phyloP scores from a whole-genome alignment of 2,888 invertebrate genomes.

The Ichneumoninae sp. region DNA sequence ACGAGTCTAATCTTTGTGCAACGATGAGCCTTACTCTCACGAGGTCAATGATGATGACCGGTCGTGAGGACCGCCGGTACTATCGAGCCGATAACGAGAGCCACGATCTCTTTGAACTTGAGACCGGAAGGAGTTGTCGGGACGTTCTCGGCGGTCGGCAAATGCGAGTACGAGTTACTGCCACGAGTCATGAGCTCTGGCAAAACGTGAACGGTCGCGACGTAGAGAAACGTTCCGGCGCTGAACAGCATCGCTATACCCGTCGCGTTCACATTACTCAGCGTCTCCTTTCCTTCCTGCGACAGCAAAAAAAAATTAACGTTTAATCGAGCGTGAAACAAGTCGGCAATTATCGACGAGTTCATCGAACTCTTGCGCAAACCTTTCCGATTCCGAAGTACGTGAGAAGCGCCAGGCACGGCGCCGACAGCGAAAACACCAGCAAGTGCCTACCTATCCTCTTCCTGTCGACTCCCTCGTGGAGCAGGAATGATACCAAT shows the following conservation, averaged over 20 bases:
- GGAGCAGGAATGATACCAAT: conserved; percentile 97
- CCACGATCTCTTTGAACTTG: conserved; percentile 91
- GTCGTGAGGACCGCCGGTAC: conserved; percentile 95
- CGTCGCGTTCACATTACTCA: conserved; percentile 96
- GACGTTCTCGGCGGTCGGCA: conserved; percentile 82
- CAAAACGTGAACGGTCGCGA: conserved; percentile 98
- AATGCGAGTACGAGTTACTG: conserved; percentile 83
- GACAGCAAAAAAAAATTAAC: conserved; percentile 6
- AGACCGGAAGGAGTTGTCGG: conserved; percentile 86
- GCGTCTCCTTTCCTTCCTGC: conserved; percentile 95
- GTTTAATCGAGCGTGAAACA: conserved; percentile 39
- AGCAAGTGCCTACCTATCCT: conserved; percentile 95
- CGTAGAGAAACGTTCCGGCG: conserved; percentile 99
- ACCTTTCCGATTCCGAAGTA: conserved; percentile 95
- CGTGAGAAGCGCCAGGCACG: conserved; percentile 94
- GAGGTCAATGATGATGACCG: conserved; percentile 91
- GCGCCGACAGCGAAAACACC: conserved; percentile 97
- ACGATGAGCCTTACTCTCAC: not conserved
- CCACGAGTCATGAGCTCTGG: conserved; percentile 93
- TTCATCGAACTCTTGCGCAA: conserved; percentile 58
- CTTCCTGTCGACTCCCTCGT: conserved; percentile 96
- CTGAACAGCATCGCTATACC: conserved; percentile 99
- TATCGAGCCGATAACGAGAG: conserved; percentile 94
- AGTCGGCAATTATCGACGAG: not conserved
- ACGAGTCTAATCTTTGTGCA: conserved; percentile 39